Percentiles rank a stretch among this genome's conserved stretches.
Evolutionary conservation across 2,113 vertebrate species (phyloP).

Genomic region (Oplegnathus fasciatus): DNA sequence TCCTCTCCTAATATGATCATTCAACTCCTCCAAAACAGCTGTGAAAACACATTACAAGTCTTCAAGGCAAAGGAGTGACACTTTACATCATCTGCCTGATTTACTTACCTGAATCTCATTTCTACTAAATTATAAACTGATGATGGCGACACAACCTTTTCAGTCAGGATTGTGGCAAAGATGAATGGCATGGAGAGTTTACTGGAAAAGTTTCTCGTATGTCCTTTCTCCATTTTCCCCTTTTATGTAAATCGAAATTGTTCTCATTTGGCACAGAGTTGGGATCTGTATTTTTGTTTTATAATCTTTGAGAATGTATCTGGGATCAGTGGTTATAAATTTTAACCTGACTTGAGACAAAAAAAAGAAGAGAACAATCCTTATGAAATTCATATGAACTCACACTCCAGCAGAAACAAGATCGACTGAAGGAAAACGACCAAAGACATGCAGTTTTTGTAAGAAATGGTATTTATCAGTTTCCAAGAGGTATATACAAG

Average conservation of each 20-base stretch:
- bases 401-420: neutral
- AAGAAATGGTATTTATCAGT: slow-evolving; percentile 78
- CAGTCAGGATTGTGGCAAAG: neutral
- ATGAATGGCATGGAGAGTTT: neutral
- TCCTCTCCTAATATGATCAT: no score
- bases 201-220: neutral
- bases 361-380: neutral
- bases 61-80: neutral
- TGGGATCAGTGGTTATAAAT: neutral
- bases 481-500: slow-evolving; percentile 72
- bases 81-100: neutral
- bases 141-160: neutral
- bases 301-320: neutral
- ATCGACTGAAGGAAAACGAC: neutral
- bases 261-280: neutral
- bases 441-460: slow-evolving; percentile 37
- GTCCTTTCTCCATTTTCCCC: neutral
- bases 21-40: no score
- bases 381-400: neutral
- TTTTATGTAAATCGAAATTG: neutral
- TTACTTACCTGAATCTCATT: neutral
- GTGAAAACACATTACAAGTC: no score
- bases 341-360: neutral
- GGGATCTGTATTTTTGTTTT: neutral
- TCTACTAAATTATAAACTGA: neutral